Evolutionary conservation across 2,797 vertebrate species (phyloP).

Genomic region (Xenentodon cancila): DNA sequence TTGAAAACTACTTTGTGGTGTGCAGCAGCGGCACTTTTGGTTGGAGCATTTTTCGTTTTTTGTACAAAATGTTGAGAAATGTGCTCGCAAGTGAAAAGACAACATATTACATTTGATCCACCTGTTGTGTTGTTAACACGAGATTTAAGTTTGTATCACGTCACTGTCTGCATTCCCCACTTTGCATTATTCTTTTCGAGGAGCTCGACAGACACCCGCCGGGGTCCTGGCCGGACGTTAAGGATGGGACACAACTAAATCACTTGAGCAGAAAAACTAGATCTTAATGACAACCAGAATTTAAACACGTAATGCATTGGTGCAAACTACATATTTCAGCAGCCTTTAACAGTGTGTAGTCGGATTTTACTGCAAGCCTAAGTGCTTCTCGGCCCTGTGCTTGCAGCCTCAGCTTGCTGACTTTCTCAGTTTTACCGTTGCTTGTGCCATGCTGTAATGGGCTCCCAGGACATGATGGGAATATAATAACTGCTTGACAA

Average conservation of each 20-base stretch:
- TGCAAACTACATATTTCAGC: slow-evolving; percentile 49
- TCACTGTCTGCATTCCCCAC: neutral
- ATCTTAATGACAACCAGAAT: slow-evolving; percentile 38
- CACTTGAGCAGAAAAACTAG: slow-evolving; percentile 33
- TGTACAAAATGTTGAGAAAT: slow-evolving; percentile 86
- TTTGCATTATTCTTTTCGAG: slow-evolving; percentile 10
- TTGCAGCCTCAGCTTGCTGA: slow-evolving; percentile 41
- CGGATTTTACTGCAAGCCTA: slow-evolving; percentile 33
- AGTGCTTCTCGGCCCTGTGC: slow-evolving; percentile 43
- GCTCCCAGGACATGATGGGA: slow-evolving; percentile 80
- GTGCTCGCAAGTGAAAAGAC: slow-evolving; percentile 81
- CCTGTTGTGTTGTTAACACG: slow-evolving; percentile 89
- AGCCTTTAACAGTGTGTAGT: slow-evolving; percentile 47
- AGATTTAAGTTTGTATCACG: slow-evolving; percentile 81
- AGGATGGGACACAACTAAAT: slow-evolving; percentile 9
- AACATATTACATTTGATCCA: slow-evolving; percentile 89
- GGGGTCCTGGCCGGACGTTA: neutral
- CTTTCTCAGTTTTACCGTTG: slow-evolving; percentile 69
- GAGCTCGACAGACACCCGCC: slow-evolving; percentile 23
- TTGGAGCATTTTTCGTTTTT: slow-evolving; percentile 82
- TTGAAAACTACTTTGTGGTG: slow-evolving; percentile 69
- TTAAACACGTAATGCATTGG: slow-evolving; percentile 54
- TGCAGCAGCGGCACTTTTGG: slow-evolving; percentile 64
- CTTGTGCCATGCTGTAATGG: slow-evolving; percentile 76
- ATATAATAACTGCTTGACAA: slow-evolving; percentile 77